Percentiles rank a stretch among this genome's conserved stretches.
phyloP scores from a whole-genome alignment of 2,888 invertebrate species.

The Labia minor region DNA sequence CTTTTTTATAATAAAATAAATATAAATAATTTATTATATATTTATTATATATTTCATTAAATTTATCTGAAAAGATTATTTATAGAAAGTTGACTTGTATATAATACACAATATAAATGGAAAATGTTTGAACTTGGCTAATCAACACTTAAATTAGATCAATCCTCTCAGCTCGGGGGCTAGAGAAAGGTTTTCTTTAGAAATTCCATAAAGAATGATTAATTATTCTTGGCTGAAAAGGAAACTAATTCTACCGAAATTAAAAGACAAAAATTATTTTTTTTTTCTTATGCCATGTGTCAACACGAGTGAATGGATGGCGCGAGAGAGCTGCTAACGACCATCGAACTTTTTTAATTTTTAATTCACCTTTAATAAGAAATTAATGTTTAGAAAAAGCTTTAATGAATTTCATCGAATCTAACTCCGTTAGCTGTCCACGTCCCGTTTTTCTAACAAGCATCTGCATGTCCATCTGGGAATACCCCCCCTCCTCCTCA shows the following conservation, averaged over 20 bases:
- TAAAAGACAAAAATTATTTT: not conserved
- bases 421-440: not conserved
- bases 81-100: too few species aligned
- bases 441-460: not conserved
- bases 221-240: not conserved
- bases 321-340: not conserved
- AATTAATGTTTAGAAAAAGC: slow-evolving; percentile 7
- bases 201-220: slow-evolving; percentile 8
- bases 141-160: not conserved
- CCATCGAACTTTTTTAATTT: slow-evolving; percentile 1
- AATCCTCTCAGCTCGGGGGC: not conserved
- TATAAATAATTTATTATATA: too few species aligned
- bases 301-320: not conserved
- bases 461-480: slow-evolving; percentile 7
- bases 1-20: too few species aligned
- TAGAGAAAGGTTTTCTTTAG: slow-evolving; percentile 2
- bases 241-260: not conserved
- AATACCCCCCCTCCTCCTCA: not conserved
- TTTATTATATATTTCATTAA: too few species aligned
- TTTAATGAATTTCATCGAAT: not conserved
- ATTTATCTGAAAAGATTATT: too few species aligned
- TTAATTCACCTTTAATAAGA: slow-evolving; percentile 13
- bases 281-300: slow-evolving; percentile 1
- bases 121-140: not conserved
- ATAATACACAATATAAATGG: too few species aligned